phyloP scores from a whole-genome alignment of 2,888 invertebrate genomes.

The Colletes collaris region DNA sequence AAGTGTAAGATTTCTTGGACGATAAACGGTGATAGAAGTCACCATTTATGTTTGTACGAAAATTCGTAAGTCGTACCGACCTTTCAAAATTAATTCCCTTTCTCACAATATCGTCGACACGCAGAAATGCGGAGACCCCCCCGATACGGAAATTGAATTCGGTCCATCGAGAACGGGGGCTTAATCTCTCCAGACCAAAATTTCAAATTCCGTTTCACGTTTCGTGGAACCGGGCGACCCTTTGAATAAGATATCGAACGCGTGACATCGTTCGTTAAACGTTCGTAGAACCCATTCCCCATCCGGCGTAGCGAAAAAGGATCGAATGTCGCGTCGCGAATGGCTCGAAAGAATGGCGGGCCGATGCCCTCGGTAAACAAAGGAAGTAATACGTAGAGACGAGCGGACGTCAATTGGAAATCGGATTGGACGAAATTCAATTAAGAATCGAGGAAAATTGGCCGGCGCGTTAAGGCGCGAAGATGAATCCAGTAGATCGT shows the following conservation, averaged over 20 bases:
- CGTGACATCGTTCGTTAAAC: not conserved
- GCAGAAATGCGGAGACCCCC: too few relatives aligned
- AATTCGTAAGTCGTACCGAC: too few relatives aligned
- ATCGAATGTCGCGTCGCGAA: not conserved
- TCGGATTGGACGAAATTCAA: slow-evolving; percentile 80
- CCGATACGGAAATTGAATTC: too few relatives aligned
- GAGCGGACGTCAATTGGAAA: slow-evolving; percentile 66
- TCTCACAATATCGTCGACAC: too few relatives aligned
- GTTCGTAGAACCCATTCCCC: not conserved
- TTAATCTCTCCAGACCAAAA: not conserved
- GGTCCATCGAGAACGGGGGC: not conserved
- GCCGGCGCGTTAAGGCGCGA: slow-evolving; percentile 72
- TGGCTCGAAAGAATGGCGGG: slow-evolving; percentile 14
- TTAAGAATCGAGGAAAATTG: slow-evolving; percentile 77
- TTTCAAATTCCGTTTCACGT: slow-evolving; percentile 2
- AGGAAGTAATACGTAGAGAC: slow-evolving; percentile 28
- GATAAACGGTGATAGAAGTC: too few relatives aligned
- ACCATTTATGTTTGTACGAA: too few relatives aligned
- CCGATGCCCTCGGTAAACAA: slow-evolving; percentile 33
- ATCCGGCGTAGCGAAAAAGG: too few relatives aligned
- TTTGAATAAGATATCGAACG: slow-evolving; percentile 1
- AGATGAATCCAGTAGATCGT: slow-evolving; percentile 41
- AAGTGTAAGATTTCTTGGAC: too few relatives aligned
- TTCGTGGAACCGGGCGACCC: too few relatives aligned
- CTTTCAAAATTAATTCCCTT: too few relatives aligned